These are phyloP conservation scores for Natrix natrix DNA, from an alignment of 2,797 vertebrate genomes.

Conservation along the genomic window DNA sequence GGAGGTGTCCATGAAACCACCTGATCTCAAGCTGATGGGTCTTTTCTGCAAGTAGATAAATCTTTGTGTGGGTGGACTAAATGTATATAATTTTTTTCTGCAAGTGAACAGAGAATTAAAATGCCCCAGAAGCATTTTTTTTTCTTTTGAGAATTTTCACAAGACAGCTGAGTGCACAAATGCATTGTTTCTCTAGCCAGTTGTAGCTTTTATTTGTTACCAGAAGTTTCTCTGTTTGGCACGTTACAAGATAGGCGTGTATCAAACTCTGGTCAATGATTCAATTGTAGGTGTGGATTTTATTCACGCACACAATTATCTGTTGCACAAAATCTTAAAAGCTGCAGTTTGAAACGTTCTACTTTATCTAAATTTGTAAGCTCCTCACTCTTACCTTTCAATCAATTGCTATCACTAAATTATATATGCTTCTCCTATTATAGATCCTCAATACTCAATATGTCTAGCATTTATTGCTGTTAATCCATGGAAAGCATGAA, in stretches of 20 bases:
- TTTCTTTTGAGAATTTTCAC: background rate
- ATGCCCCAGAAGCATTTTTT: background rate
- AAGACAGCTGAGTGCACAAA: background rate
- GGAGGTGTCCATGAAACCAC: background rate
- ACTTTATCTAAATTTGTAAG: background rate
- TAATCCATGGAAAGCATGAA: too few relatives aligned
- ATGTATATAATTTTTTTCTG: background rate
- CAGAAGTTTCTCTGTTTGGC: background rate
- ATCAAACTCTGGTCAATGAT: background rate
- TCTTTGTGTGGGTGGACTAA: background rate
- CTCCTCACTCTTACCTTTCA: background rate
- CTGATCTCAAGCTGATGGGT: background rate
- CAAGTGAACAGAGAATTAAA: background rate
- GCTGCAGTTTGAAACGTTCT: background rate
- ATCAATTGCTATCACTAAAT: background rate
- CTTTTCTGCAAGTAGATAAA: background rate
- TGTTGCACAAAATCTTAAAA: background rate
- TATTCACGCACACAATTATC: background rate
- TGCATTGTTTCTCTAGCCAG: background rate
- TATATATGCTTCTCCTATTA: background rate
- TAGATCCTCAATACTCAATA: background rate
- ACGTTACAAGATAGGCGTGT: background rate
- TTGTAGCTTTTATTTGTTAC: background rate
- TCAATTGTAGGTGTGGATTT: background rate
- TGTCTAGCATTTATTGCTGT: background rate